Conservation (phyloP, 2,888 invertebrate species). For the Clusia tigrina region DNA sequence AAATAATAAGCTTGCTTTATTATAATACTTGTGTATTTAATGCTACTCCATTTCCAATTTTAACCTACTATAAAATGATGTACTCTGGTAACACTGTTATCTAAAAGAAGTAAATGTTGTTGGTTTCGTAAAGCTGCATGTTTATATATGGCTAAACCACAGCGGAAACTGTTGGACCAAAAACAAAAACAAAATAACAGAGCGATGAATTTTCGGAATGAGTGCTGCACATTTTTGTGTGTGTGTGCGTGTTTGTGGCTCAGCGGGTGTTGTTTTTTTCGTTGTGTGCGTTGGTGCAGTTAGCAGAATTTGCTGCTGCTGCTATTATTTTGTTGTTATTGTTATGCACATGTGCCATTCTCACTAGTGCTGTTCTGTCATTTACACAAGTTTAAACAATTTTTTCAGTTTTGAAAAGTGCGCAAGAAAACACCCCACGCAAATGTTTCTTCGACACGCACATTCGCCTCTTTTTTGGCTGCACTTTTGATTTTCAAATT, state of each 20-base stretch:
- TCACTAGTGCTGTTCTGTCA: conserved; percentile 11
- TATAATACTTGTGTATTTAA: no score
- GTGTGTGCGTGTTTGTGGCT: conserved; percentile 20
- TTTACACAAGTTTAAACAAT: background rate
- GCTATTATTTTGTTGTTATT: conserved; percentile 9
- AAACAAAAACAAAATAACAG: no score
- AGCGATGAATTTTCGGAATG: no score
- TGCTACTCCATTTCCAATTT: no score
- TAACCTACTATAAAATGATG: no score
- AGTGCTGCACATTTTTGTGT: background rate
- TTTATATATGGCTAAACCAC: no score
- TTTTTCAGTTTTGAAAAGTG: background rate
- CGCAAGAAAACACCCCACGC: conserved; percentile 10
- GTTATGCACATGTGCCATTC: conserved; percentile 18
- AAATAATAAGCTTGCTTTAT: no score
- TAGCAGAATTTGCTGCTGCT: background rate
- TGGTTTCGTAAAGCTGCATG: no score
- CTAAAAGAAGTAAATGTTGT: no score
- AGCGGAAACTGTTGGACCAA: no score
- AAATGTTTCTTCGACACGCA: background rate
- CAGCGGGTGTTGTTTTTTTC: conserved; percentile 27
- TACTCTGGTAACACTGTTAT: no score
- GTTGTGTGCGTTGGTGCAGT: no score
- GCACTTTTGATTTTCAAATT: conserved; percentile 14
- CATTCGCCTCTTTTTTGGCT: background rate